Conservation (phyloP, 92 coral and sea anemone genomes). For the Porites lobata region DNA sequence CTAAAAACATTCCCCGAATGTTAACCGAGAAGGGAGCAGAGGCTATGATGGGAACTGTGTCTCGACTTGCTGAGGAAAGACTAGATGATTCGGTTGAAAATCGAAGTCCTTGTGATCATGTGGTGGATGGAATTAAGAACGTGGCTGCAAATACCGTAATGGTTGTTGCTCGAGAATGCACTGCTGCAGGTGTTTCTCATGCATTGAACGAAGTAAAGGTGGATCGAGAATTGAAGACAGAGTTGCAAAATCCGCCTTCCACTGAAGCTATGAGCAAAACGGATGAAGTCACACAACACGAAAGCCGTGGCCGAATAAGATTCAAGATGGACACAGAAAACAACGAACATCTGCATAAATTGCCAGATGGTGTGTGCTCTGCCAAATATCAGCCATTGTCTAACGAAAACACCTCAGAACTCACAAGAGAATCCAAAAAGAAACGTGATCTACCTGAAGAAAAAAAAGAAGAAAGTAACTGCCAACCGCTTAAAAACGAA, state of each 20-base stretch:
- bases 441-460: too few species aligned
- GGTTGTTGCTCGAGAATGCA: background rate
- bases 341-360: background rate
- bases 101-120: slow-evolving; percentile 47
- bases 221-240: background rate
- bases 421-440: too few species aligned
- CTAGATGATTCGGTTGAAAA: slow-evolving; percentile 61
- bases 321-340: background rate
- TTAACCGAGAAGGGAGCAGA: slow-evolving; percentile 46
- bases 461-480: too few species aligned
- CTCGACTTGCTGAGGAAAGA: slow-evolving; percentile 55
- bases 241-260: background rate
- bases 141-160: background rate
- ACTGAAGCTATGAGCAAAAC: background rate
- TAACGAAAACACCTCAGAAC: background rate
- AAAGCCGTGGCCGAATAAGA: background rate
- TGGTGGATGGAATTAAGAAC: slow-evolving; percentile 15
- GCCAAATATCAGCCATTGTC: background rate
- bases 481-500: background rate
- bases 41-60: slow-evolving; percentile 8
- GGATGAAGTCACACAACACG: background rate
- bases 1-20: slow-evolving; percentile 9
- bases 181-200: slow-evolving; percentile 12
- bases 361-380: background rate
- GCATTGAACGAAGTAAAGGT: slow-evolving; percentile 2